Evolutionary conservation across 2,888 invertebrate genomes (phyloP).

Genomic region (Lithosia quadra): DNA sequence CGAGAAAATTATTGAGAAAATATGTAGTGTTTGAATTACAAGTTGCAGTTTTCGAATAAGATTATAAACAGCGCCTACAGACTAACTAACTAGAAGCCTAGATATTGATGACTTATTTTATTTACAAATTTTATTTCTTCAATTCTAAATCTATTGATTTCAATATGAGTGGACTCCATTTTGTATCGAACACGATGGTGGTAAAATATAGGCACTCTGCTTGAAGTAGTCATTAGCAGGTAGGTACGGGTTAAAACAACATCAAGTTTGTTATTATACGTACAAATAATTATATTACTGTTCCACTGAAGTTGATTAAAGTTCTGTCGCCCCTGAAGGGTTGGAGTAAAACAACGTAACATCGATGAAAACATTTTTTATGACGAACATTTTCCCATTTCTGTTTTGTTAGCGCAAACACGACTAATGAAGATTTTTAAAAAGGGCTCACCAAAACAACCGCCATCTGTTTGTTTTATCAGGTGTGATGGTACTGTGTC

Average conservation of each 20-base stretch:
- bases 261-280: background rate
- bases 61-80: background rate
- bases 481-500: constrained; percentile 2
- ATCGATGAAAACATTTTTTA: constrained; percentile 21
- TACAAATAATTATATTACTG: background rate
- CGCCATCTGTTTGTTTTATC: constrained; percentile 13
- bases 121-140: background rate
- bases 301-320: constrained; percentile 9
- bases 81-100: background rate
- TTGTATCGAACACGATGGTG: background rate
- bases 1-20: background rate
- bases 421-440: constrained; percentile 33
- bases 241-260: background rate
- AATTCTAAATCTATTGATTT: background rate
- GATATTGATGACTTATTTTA: background rate
- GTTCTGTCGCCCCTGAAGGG: background rate
- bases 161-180: background rate
- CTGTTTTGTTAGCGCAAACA: constrained; percentile 30
- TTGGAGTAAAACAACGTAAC: background rate
- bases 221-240: constrained; percentile 2
- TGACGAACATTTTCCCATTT: constrained; percentile 27
- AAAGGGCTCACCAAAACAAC: constrained; percentile 33
- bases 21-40: background rate
- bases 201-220: background rate
- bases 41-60: background rate